A percentile compares a stretch with the other conserved stretches of the same genome.
Conservation (phyloP, 1,140 invertebrate species). For the Thrips palmi region DNA sequence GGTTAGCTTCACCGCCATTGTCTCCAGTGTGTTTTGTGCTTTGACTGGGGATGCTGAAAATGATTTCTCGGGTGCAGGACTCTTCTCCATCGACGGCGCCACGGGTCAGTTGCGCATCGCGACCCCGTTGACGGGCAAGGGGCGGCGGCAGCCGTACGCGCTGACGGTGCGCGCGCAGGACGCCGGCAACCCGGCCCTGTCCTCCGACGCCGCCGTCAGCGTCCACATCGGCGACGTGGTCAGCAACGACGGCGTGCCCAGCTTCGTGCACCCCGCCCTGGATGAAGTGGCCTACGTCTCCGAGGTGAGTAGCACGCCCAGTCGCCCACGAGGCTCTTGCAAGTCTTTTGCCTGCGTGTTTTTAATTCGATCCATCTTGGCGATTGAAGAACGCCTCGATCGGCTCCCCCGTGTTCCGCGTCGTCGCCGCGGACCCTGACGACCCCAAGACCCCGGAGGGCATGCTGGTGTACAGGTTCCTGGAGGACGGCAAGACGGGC, state of each 20-base stretch:
- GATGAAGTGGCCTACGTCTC: slow-evolving; percentile 52
- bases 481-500: slow-evolving; percentile 51
- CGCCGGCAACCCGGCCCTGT: slow-evolving; percentile 39
- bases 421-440: slow-evolving; percentile 58
- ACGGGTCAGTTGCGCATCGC: slow-evolving; percentile 47
- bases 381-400: slow-evolving; percentile 42
- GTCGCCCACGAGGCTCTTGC: neutral
- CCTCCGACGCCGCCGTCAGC: slow-evolving; percentile 38
- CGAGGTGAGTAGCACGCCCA: slow-evolving; percentile 28
- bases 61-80: no score
- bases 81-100: slow-evolving; percentile 44
- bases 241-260: slow-evolving; percentile 63
- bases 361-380: slow-evolving; percentile 7
- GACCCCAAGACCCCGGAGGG: slow-evolving; percentile 54
- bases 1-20: no score
- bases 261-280: slow-evolving; percentile 46
- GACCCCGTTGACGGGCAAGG: slow-evolving; percentile 49
- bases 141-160: slow-evolving; percentile 52
- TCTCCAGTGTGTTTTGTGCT: neutral
- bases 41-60: neutral
- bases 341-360: neutral
- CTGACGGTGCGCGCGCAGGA: slow-evolving; percentile 50
- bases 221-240: slow-evolving; percentile 65
- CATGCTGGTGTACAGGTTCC: slow-evolving; percentile 48
- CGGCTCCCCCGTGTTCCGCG: slow-evolving; percentile 56